Evolutionary conservation across 1,140 invertebrate genomes (phyloP).

Genomic region (Papilio helenus): DNA sequence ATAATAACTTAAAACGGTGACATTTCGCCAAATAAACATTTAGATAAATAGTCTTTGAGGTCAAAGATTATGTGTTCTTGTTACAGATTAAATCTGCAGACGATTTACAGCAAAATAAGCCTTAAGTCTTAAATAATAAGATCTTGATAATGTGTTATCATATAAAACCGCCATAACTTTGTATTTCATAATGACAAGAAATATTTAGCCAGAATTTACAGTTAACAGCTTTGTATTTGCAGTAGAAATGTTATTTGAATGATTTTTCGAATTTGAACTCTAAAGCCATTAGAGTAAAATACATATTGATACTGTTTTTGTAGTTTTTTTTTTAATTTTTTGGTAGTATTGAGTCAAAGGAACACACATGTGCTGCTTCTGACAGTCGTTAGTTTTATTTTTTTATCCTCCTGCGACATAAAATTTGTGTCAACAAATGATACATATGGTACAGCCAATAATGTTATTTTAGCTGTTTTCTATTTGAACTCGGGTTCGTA

Average conservation of each 20-base stretch:
- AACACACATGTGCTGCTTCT: constrained; percentile 66
- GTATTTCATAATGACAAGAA: constrained; percentile 56
- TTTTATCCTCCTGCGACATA: constrained; percentile 64
- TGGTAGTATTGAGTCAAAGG: constrained; percentile 55
- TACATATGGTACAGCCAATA: constrained; percentile 65
- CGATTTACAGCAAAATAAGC: constrained; percentile 33
- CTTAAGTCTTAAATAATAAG: constrained; percentile 33
- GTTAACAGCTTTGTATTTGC: constrained; percentile 54
- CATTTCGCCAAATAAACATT: constrained; percentile 66
- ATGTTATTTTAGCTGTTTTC: constrained; percentile 40
- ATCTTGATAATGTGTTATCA: constrained; percentile 23
- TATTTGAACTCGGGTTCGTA: not conserved
- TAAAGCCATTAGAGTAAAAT: not conserved
- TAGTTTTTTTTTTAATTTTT: constrained; percentile 40
- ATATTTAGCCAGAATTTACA: constrained; percentile 65
- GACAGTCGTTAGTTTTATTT: constrained; percentile 68
- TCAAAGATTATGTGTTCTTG: constrained; percentile 51
- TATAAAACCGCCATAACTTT: constrained; percentile 33
- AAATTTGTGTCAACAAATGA: constrained; percentile 70
- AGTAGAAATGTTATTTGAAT: constrained; percentile 42
- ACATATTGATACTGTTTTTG: not conserved
- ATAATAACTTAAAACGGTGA: constrained; percentile 55
- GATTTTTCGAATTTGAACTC: constrained; percentile 44
- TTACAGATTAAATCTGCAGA: not conserved
- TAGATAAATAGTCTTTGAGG: constrained; percentile 60